A percentile compares a stretch with the other conserved stretches of the same genome.
Evolutionary conservation across 2,797 vertebrate species (phyloP).

Genomic region (Anabacerthia variegaticeps): DNA sequence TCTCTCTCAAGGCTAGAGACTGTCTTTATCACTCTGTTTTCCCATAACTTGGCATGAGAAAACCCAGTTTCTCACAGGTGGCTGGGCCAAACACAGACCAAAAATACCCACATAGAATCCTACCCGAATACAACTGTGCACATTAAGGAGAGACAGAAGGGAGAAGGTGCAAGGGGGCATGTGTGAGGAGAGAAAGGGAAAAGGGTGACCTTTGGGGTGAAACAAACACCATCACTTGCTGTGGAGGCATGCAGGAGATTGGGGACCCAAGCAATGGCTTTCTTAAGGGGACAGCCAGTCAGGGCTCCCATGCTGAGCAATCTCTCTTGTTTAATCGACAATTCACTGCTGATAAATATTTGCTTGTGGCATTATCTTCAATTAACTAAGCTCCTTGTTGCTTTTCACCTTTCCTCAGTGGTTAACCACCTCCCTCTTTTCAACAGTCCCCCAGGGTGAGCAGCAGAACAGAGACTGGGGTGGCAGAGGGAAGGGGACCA

Average conservation of each 20-base stretch:
- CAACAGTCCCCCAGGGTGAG: background rate
- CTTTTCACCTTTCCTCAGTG: background rate
- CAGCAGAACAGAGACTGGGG: background rate
- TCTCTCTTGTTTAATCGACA: background rate
- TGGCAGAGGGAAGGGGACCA: constrained; percentile 1
- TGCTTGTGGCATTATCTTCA: constrained; percentile 12
- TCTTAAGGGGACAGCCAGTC: background rate
- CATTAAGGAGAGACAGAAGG: background rate
- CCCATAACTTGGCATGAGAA: no score
- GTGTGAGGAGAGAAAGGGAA: background rate
- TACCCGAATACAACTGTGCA: no score
- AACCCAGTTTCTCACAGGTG: no score
- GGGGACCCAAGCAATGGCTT: background rate
- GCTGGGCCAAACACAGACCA: no score
- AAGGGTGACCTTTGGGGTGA: background rate
- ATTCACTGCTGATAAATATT: constrained; percentile 6
- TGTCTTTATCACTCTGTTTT: no score
- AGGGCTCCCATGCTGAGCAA: background rate
- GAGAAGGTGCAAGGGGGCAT: background rate
- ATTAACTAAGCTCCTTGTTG: background rate
- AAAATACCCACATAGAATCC: no score
- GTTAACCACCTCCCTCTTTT: constrained; percentile 26
- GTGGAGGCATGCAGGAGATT: fast-evolving
- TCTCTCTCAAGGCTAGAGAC: no score
- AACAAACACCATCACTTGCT: background rate